Conservation (phyloP, 2,797 vertebrate genomes). For the Microtus californicus region DNA sequence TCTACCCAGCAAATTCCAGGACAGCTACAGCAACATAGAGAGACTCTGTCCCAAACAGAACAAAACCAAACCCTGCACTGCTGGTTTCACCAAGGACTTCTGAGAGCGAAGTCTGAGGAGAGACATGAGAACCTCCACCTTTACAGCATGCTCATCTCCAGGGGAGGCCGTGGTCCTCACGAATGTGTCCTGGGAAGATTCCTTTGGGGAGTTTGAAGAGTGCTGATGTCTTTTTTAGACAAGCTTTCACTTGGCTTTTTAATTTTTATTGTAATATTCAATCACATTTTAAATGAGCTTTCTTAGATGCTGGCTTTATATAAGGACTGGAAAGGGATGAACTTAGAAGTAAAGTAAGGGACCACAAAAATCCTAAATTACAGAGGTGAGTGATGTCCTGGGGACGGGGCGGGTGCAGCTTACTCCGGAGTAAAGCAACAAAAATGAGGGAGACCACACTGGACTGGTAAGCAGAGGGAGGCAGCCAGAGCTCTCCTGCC, state of each 20-base stretch:
- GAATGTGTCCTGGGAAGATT: background rate
- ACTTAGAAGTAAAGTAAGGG: background rate
- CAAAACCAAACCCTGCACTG: background rate
- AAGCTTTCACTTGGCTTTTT: background rate
- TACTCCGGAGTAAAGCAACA: background rate
- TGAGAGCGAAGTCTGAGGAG: slow-evolving; percentile 8
- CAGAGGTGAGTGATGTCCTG: background rate
- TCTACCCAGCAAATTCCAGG: background rate
- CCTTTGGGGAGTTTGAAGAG: background rate
- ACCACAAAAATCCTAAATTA: slow-evolving; percentile 10
- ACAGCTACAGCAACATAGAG: background rate
- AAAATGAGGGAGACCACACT: background rate
- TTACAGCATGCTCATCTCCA: background rate
- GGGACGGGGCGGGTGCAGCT: background rate
- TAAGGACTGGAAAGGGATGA: background rate
- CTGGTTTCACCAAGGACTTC: background rate
- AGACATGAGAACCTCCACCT: background rate
- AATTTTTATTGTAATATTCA: background rate
- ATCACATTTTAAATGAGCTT: background rate
- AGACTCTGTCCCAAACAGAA: background rate
- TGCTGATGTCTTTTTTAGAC: background rate
- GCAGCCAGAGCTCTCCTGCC: background rate
- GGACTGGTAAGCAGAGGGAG: background rate
- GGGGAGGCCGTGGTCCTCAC: background rate
- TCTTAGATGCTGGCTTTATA: background rate